Evolutionary conservation across 2,113 vertebrate species (phyloP).

Genomic region (Aleadryas rufinucha): DNA sequence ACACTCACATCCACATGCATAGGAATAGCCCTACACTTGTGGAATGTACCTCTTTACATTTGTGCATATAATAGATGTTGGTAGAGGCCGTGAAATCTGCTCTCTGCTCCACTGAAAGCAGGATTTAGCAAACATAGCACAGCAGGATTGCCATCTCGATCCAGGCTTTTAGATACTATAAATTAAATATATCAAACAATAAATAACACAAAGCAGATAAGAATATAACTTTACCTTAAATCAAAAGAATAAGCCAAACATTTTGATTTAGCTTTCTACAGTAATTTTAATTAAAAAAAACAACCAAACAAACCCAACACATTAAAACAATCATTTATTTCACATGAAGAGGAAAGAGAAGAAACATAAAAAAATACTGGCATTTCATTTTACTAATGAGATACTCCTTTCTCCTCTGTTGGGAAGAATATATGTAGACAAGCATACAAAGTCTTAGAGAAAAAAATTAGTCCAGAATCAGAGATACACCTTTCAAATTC

Average conservation of each 20-base stretch:
- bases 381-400: background rate
- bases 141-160: background rate
- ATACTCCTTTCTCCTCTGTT: background rate
- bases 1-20: fast-evolving
- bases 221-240: background rate
- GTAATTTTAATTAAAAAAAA: background rate
- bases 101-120: background rate
- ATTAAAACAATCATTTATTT: background rate
- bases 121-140: background rate
- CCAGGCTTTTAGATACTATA: background rate
- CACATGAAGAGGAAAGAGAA: background rate
- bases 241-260: background rate
- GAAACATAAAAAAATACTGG: background rate
- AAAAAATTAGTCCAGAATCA: background rate
- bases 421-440: background rate
- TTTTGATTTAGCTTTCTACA: background rate
- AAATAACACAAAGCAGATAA: background rate
- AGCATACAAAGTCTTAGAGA: background rate
- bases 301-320: fast-evolving
- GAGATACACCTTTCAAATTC: background rate
- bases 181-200: background rate
- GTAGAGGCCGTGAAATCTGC: background rate
- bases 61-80: background rate
- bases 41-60: background rate
- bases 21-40: background rate